These are phyloP conservation scores for Atractosteus spatula DNA, from an alignment of 2,113 vertebrate species.

Conservation along the genomic window DNA sequence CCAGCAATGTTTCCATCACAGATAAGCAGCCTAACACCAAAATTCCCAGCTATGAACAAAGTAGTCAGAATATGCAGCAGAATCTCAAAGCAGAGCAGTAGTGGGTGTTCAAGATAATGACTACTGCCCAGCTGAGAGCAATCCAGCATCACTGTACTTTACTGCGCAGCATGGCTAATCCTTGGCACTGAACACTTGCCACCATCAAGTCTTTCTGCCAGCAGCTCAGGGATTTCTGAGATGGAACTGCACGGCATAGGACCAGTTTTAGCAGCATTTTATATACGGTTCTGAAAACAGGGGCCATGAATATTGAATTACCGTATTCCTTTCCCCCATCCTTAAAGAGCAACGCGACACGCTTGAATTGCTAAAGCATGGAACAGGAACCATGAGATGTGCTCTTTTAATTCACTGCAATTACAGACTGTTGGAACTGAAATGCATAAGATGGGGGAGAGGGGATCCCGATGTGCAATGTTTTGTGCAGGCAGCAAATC, in stretches of 20 bases:
- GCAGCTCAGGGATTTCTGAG: conserved; percentile 32
- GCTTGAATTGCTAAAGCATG: conserved; percentile 54
- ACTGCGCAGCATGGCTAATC: neutral
- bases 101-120: neutral
- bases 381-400: conserved; percentile 44
- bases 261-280: conserved; percentile 55
- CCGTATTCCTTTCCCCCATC: conserved; percentile 39
- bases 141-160: neutral
- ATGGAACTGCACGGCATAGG: conserved; percentile 44
- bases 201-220: neutral
- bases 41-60: no score
- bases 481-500: no score
- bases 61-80: no score
- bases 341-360: conserved; percentile 52
- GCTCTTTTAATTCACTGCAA: conserved; percentile 26
- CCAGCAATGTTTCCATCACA: no score
- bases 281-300: conserved; percentile 51
- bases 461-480: neutral
- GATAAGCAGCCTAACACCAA: no score
- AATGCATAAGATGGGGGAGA: conserved; percentile 20
- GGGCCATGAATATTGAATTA: conserved; percentile 59
- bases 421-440: conserved; percentile 33
- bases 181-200: neutral
- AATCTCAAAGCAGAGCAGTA: neutral
- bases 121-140: neutral